A percentile compares a stretch with the other conserved stretches of the same genome.
Evolutionary conservation across 2,113 vertebrate genomes (phyloP).

Genomic region (Caretta caretta): DNA sequence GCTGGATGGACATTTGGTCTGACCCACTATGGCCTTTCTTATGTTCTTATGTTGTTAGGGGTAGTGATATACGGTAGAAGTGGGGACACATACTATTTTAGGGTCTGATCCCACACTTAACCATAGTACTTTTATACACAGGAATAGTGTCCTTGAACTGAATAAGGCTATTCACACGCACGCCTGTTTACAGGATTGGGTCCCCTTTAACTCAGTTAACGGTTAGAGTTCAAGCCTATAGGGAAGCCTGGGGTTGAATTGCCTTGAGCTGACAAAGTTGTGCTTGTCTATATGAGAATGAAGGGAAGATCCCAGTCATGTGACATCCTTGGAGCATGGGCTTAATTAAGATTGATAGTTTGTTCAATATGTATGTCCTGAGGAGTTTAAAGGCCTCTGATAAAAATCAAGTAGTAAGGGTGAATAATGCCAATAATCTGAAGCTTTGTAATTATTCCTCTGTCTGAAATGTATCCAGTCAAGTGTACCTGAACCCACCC

Average conservation of each 20-base stretch:
- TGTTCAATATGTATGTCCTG: neutral
- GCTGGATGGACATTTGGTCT: no score
- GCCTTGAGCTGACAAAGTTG: neutral
- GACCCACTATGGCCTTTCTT: no score
- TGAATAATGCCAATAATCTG: neutral
- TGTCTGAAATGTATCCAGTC: neutral
- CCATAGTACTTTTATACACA: neutral
- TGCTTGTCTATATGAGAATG: neutral
- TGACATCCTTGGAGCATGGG: neutral
- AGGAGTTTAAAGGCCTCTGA: neutral
- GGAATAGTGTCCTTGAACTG: neutral
- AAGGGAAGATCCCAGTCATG: neutral
- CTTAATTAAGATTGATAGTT: neutral
- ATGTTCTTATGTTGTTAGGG: neutral
- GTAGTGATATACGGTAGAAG: rapidly evolving
- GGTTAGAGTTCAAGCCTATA: neutral
- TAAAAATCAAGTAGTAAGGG: neutral
- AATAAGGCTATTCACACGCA: neutral
- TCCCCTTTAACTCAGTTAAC: neutral
- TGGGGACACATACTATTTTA: rapidly evolving
- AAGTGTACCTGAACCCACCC: neutral
- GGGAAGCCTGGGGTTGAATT: neutral
- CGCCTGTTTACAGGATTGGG: neutral
- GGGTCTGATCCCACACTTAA: neutral
- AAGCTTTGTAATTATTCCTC: neutral